Percentiles rank a stretch among this genome's conserved stretches.
Conservation (phyloP, 2,888 invertebrate species). For the Bombyx huttoni region DNA sequence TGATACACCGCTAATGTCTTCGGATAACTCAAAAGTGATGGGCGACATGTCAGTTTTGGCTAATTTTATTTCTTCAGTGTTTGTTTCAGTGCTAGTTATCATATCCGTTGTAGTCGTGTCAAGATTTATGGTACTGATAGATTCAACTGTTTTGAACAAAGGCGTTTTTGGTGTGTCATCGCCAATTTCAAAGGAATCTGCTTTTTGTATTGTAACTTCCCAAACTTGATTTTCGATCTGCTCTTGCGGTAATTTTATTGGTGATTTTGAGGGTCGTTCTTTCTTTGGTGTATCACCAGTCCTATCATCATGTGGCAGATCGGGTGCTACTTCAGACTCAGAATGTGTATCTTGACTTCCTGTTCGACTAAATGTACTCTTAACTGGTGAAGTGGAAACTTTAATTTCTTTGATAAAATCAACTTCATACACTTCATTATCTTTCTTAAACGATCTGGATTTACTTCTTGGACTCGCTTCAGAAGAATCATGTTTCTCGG, state of each 20-base stretch:
- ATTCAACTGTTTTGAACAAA: slow-evolving; percentile 22
- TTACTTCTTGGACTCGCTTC: slow-evolving; percentile 59
- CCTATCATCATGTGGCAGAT: slow-evolving; percentile 59
- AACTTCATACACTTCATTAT: slow-evolving; percentile 63
- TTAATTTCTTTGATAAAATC: slow-evolving; percentile 70
- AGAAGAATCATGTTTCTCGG: slow-evolving; percentile 48
- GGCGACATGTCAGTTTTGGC: slow-evolving; percentile 55
- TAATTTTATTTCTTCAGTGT: slow-evolving; percentile 18
- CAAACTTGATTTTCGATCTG: slow-evolving; percentile 60
- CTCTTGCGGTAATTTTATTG: slow-evolving; percentile 56
- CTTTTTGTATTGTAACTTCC: slow-evolving; percentile 57
- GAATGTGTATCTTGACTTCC: slow-evolving; percentile 72
- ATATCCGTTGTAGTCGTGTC: slow-evolving; percentile 36
- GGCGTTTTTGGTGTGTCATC: slow-evolving; percentile 33
- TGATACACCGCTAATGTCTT: slow-evolving; percentile 51
- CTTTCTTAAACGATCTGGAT: slow-evolving; percentile 64
- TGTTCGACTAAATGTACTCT: slow-evolving; percentile 63
- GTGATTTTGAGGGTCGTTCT: slow-evolving; percentile 45
- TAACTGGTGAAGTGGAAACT: slow-evolving; percentile 62
- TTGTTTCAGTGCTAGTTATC: slow-evolving; percentile 29
- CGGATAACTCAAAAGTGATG: slow-evolving; percentile 47
- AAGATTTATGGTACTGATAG: slow-evolving; percentile 27
- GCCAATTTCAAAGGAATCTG: slow-evolving; percentile 46
- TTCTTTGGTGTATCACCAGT: slow-evolving; percentile 49
- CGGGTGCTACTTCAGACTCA: slow-evolving; percentile 68